phyloP scores from a whole-genome alignment of 1,140 invertebrate species.

The Himalopsyche phryganea region DNA sequence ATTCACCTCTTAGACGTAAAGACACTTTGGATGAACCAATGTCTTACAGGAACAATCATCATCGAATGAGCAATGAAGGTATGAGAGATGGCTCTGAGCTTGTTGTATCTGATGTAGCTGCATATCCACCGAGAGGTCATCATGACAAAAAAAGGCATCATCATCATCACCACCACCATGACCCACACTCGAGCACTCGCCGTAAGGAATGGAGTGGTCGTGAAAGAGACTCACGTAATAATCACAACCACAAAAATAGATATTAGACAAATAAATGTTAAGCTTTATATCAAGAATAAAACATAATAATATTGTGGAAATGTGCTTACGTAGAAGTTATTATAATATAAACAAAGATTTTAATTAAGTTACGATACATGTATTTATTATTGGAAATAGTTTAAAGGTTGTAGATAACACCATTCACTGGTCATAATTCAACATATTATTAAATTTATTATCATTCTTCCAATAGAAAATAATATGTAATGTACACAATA shows the following conservation, averaged over 20 bases:
- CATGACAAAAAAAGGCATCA: constrained; percentile 75
- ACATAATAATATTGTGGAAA: background rate
- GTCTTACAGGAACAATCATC: constrained; percentile 36
- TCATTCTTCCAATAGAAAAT: background rate
- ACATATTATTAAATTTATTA: background rate
- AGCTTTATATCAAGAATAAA: background rate
- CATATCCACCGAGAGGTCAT: constrained; percentile 47
- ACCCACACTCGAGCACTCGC: constrained; percentile 37
- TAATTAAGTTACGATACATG: background rate
- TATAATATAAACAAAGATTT: background rate
- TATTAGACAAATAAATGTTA: constrained; percentile 36
- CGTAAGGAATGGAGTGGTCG: constrained; percentile 40
- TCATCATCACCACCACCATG: constrained; percentile 78
- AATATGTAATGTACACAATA: too few species aligned
- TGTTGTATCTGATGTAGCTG: constrained; percentile 69
- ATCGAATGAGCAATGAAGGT: constrained; percentile 49
- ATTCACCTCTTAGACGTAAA: constrained; percentile 60
- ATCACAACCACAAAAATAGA: constrained; percentile 49
- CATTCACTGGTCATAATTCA: background rate
- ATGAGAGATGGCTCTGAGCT: constrained; percentile 78
- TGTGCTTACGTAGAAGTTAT: background rate
- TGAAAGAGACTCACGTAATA: constrained; percentile 40
- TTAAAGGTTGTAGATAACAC: background rate
- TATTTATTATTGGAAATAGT: background rate
- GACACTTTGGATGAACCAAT: constrained; percentile 60